Evolutionary conservation across 1,140 invertebrate species (phyloP), one percentile per base, ranked within the genome.

Genomic region (Phenacoccus solenopsis): DNA sequence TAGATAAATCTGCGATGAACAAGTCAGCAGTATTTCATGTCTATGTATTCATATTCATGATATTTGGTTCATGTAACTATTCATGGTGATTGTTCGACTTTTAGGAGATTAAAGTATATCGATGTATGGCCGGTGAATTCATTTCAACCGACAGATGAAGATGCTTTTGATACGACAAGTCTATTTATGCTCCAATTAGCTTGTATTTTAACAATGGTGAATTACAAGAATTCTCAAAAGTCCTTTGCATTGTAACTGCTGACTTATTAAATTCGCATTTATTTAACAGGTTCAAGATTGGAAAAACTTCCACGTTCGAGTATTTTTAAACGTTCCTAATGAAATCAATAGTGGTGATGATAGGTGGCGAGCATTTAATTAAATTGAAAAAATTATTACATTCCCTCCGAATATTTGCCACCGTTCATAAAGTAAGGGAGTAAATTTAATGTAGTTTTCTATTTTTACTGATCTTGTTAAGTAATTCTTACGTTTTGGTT

Each of bases 61-160:
- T 32, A 32, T 32, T 32, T 13, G 30, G 13, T 13, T 32, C 30
- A 13, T 32, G 30, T 32, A 5, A 13, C 30, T 7, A 32, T 32
- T 32, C 30, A n/a, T n/a, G n/a, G n/a, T n/a, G n/a, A n/a, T n/a
- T 32, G 30, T 32, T 32, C 30, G 5, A 32, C 30, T n/a, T n/a
- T n/a, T n/a, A n/a, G 38, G 38, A 49, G 16, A 16, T 3, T n/a
- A 49, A 85, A 86, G 73, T 96, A 89, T 78, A 96, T 99, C 70
- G 97, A 99, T 80, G 94, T 98, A 13, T 99, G 96, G 96, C 93
- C 96, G 10, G 87, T 95, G 0, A 94, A 97, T 77, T 87, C 94
- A 72, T 86, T 94, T 72, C 83, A 87, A 74, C 90, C 91, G 5
- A 84, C 83, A 0, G 83, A 87, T 74, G 85, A 88, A 70, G 88